Evolutionary conservation across 2,113 vertebrate genomes (phyloP).

Genomic region (Corvus moneduloides): DNA sequence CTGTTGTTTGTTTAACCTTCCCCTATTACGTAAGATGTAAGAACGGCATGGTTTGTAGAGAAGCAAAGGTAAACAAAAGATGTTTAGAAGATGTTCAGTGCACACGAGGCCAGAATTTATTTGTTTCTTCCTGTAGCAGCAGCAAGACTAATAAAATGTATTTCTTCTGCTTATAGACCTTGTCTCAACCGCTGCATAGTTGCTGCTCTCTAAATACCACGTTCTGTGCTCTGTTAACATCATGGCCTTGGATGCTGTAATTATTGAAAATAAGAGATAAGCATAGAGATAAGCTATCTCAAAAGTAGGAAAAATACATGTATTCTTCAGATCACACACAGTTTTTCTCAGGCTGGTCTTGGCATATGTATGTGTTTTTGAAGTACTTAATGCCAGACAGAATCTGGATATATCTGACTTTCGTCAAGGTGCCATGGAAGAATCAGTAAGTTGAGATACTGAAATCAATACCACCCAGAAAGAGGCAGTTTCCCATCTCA

Average conservation of each 20-base stretch:
- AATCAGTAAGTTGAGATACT: neutral
- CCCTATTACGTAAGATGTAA: neutral
- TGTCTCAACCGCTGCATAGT: neutral
- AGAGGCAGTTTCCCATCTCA: neutral
- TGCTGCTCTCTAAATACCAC: neutral
- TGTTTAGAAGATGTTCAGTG: neutral
- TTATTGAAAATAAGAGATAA: neutral
- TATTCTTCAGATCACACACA: neutral
- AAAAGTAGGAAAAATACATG: neutral
- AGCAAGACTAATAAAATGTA: neutral
- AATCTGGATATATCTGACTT: neutral
- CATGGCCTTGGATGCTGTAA: neutral
- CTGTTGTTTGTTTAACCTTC: neutral
- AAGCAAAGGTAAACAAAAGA: neutral
- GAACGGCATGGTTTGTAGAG: neutral
- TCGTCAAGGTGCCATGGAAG: neutral
- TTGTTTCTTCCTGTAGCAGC: neutral
- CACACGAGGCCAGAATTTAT: neutral
- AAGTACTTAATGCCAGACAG: neutral
- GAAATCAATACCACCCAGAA: conserved; percentile 29
- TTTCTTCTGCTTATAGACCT: neutral
- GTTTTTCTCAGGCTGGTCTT: neutral
- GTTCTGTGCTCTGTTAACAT: neutral
- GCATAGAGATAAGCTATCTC: neutral
- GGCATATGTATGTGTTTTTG: neutral